phyloP scores from a whole-genome alignment of 2,797 vertebrate genomes.

The Poeciliopsis infans region DNA sequence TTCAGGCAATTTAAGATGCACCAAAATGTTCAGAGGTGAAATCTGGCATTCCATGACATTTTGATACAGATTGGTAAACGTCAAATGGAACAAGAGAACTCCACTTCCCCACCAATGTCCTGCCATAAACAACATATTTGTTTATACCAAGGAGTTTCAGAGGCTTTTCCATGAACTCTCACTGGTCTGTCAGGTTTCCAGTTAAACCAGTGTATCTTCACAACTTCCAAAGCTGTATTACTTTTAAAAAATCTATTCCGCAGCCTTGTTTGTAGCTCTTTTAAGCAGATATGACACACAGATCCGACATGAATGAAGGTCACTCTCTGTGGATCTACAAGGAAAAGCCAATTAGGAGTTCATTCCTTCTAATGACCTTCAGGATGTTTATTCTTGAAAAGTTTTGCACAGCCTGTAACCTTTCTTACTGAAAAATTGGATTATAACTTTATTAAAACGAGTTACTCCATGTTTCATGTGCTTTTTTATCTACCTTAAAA shows the following conservation, averaged over 20 bases:
- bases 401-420: not conserved
- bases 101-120: conserved; percentile 65
- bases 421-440: not conserved
- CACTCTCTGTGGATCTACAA: not conserved
- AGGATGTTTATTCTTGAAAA: not conserved
- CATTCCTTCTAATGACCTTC: not conserved
- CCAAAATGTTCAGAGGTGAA: conserved; percentile 73
- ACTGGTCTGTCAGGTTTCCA: conserved; percentile 39
- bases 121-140: conserved; percentile 57
- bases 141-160: conserved; percentile 56
- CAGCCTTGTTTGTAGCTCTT: not conserved
- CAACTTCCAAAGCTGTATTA: conserved; percentile 7
- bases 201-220: conserved; percentile 46
- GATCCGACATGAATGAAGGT: too few relatives aligned
- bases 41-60: conserved; percentile 83
- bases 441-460: not conserved
- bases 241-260: not conserved
- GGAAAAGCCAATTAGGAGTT: not conserved
- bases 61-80: conserved; percentile 78
- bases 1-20: conserved; percentile 62
- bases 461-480: not conserved
- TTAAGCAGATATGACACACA: not conserved
- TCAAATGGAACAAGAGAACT: conserved; percentile 75
- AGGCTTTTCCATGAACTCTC: conserved; percentile 47
- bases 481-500: not conserved